Evolutionary conservation across 23 tunicate genomes (phyloP).

Genomic region (Ascidia mentula): DNA sequence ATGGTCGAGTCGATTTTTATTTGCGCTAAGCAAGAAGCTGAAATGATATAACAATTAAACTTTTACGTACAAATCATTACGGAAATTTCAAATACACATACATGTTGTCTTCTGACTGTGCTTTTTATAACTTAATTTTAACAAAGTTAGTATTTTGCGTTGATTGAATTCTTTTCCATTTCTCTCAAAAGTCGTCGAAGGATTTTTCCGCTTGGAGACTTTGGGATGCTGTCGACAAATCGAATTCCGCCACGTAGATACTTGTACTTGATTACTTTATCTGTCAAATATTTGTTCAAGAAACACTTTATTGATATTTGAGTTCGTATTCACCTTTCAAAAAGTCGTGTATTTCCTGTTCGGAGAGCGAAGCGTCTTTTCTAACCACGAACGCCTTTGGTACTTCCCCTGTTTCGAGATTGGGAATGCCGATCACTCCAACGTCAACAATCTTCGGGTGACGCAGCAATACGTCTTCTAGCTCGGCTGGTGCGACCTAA

Average conservation of each 20-base stretch:
- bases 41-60: no score
- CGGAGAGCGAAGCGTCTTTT: neutral
- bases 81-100: no score
- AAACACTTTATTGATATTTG: no score
- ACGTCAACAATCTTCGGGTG: slow-evolving; percentile 60
- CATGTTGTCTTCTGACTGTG: no score
- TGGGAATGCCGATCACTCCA: slow-evolving; percentile 65
- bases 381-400: slow-evolving; percentile 60
- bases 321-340: no score
- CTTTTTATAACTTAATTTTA: no score
- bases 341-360: neutral
- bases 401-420: slow-evolving; percentile 54
- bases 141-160: no score
- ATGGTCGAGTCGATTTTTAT: no score
- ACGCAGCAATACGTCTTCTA: slow-evolving; percentile 39
- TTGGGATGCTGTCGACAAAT: slow-evolving; percentile 43
- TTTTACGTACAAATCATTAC: no score
- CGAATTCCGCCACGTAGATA: slow-evolving; percentile 43
- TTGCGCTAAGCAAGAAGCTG: no score
- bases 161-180: no score
- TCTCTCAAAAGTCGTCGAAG: slow-evolving; percentile 46
- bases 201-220: slow-evolving; percentile 54
- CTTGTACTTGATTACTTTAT: slow-evolving; percentile 12
- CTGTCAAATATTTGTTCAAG: no score
- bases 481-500: slow-evolving; percentile 62